Base-by-base conservation (phyloP, 2,888 invertebrate species). In the Hirtodrosophila trivittata region DNA sequence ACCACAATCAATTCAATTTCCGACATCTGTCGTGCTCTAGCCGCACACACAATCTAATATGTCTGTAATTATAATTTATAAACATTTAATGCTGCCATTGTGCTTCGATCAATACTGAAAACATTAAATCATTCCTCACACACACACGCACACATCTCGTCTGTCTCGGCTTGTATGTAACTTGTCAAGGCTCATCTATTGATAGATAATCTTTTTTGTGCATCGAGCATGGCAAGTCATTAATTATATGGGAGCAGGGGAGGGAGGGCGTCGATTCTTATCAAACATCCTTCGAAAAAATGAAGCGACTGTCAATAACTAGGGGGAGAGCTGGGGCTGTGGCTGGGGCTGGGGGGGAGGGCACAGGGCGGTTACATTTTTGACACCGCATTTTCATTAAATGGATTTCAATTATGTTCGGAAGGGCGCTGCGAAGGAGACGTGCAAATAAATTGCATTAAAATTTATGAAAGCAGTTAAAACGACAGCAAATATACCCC, bases 131-230 rank as follows among this genome's bases (percentile, higher is more conserved):
- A 69, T 67, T 50, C 38, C 32, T 37, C 32, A 12, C 43, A 43
- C 21, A 28, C 26, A 33, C 32, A 63, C 32, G 41, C 45, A 63
- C 33, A 45, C 45, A 50, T n/a, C n/a, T n/a, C n/a, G n/a, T n/a
- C n/a, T n/a, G n/a, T n/a, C n/a, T n/a, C n/a, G n/a, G n/a, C 18
- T 13, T 39, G 10, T 21, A 18, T 70, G 75, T 66, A 62, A 67
- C 77, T 66, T 73, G 73, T 76, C 73, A 76, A 18, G 55, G 42
- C 66, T 62, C 68, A 87, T 80, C 85, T 81, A 71, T 71, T 62
- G 83, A 87, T 87, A 85, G 86, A 87, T 81, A 85, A 81, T 85
- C 87, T 86, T 82, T 87, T 77, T 82, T 77, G 71, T 63, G 69
- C 75, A 64, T 52, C 69, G 60, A 56, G 55, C 52, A 50, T 64